Evolutionary conservation across 2,797 vertebrate genomes (phyloP), one percentile per base, ranked within the genome.

Genomic region (Scolopax rusticola): DNA sequence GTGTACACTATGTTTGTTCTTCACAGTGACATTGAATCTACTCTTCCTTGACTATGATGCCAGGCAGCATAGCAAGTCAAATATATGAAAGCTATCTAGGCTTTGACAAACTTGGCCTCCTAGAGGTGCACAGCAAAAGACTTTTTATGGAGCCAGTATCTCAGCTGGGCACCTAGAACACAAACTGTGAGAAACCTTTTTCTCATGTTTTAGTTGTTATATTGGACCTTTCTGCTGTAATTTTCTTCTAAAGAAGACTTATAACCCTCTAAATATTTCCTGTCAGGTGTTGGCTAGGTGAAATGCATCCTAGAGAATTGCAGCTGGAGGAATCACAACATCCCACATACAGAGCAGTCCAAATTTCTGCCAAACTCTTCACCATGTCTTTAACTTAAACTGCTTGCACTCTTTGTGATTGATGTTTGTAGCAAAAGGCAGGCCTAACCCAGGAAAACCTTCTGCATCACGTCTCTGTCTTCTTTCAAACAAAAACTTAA

Each of bases 201-300:
- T 78, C 83, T 95, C 30, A 8, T 75, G 45, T 87, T 88, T 76
- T 68, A 53, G 21, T 81, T 93, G 57, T 83, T 96, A 57, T 56
- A 87, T 70, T 88, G 85, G 70, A 87, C 36, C 18, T 76, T 90
- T 95, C 88, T 87, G 50, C 68, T 85, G 60, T 75, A 87, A 68
- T 92, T 96, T 93, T 96, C 71, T 96, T 82, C 84, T 92, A 82
- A 95, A 94, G 88, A 96, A 93, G 93, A 97, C 94, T 96, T 95
- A 96, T 16, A 94, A 89, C 88, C 91, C 59, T 57, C 45, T 88
- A 70, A 84, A 90, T 81, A 76, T 84, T 73, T 87, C 36, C 51
- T 73, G 90, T 65, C 77, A 36, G 51, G 38, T 97, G 93, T 81
- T 90, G 78, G 80, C 95, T 90, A 70, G 51, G 77, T 87, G 78